Percentiles rank a stretch among this genome's conserved stretches.
Conservation (phyloP, 2,113 vertebrate species). For the Aptenodytes forsteri region DNA sequence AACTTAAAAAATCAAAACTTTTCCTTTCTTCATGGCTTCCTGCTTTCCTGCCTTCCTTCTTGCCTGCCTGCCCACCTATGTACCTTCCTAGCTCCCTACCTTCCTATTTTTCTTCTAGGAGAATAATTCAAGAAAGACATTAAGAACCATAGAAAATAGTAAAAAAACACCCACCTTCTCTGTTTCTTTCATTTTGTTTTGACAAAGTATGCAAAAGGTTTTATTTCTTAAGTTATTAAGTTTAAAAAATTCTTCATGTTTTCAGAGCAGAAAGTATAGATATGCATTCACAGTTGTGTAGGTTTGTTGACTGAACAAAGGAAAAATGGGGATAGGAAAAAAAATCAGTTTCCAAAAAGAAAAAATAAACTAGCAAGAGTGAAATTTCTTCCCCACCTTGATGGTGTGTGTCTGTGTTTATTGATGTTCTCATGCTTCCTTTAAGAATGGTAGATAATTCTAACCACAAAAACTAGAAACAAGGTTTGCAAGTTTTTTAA, state of each 20-base stretch:
- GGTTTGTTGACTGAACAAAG: background rate
- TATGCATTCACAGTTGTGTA: background rate
- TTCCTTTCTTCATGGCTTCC: background rate
- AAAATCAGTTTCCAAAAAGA: background rate
- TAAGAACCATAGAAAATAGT: background rate
- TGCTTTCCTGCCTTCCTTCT: background rate
- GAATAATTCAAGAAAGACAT: background rate
- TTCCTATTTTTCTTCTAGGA: background rate
- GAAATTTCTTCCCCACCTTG: background rate
- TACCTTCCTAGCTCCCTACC: background rate
- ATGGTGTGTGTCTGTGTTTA: background rate
- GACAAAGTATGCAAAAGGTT: background rate
- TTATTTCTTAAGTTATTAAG: background rate
- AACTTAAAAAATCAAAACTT: background rate
- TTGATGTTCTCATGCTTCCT: background rate
- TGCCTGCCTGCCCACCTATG: background rate
- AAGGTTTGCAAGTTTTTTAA: background rate
- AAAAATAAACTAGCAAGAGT: background rate
- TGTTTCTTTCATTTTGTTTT: background rate
- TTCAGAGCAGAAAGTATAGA: background rate
- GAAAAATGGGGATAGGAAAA: background rate
- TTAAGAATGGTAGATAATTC: background rate
- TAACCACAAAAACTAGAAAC: background rate
- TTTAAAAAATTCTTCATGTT: background rate
- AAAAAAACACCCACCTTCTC: accelerated